Evolutionary conservation across 2,113 vertebrate genomes (phyloP).

Genomic region (Dendrocopos noguchii): DNA sequence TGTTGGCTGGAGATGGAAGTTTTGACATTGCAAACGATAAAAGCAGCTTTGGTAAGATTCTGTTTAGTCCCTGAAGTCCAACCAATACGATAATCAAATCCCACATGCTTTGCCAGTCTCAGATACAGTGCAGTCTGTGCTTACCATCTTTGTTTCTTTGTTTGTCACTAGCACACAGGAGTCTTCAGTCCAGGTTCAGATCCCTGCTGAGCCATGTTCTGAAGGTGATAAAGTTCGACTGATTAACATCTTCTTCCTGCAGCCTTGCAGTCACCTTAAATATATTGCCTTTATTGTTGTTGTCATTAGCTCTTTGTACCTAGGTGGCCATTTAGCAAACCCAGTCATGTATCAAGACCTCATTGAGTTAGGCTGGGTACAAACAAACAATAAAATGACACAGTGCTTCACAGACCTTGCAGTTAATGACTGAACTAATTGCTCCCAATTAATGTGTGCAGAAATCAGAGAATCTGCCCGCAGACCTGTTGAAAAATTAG

Average conservation of each 20-base stretch:
- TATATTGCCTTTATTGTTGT: background rate
- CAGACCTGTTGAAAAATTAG: slow-evolving; percentile 17
- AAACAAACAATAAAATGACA: background rate
- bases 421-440: slow-evolving; percentile 43
- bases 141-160: background rate
- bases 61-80: background rate
- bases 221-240: background rate
- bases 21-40: background rate
- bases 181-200: background rate
- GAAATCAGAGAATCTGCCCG: slow-evolving; percentile 1
- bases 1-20: background rate
- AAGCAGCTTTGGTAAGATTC: background rate
- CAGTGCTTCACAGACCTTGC: background rate
- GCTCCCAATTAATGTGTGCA: background rate
- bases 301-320: background rate
- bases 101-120: background rate
- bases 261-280: background rate
- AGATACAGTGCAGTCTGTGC: background rate
- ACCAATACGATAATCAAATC: background rate
- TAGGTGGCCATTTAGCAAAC: background rate
- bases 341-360: background rate
- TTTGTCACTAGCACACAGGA: background rate
- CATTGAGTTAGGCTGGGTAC: background rate
- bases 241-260: background rate
- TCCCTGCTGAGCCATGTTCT: background rate